Evolutionary conservation across 2,113 vertebrate species (phyloP).

Genomic region (Muntiacus reevesi): DNA sequence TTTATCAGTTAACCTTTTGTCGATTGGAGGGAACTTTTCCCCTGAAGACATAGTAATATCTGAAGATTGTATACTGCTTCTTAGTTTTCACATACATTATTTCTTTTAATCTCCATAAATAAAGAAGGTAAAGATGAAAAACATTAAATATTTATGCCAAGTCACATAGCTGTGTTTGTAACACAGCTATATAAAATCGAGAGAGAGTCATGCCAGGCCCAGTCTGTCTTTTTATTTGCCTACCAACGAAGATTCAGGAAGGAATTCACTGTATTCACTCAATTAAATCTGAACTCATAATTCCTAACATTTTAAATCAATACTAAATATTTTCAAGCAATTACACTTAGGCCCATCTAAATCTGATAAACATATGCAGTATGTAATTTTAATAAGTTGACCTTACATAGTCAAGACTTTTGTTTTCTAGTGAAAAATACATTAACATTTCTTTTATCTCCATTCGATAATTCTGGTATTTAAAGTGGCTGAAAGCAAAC

Average conservation of each 20-base stretch:
- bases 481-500: not conserved
- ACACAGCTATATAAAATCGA: not conserved
- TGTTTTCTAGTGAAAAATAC: not conserved
- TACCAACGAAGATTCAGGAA: not conserved
- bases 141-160: not conserved
- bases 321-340: slow-evolving; percentile 20
- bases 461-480: not conserved
- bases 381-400: not conserved
- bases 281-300: not conserved
- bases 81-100: not conserved
- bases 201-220: not conserved
- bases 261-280: not conserved
- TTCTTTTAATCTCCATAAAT: not conserved
- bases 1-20: not conserved
- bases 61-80: not conserved
- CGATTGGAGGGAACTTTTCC: not conserved
- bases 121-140: not conserved
- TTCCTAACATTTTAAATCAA: not conserved
- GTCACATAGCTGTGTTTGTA: not conserved
- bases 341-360: not conserved
- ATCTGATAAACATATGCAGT: not conserved
- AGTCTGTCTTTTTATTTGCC: not conserved
- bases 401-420: not conserved
- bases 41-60: not conserved
- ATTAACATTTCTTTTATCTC: not conserved